Percentiles rank a stretch among this genome's conserved stretches.
These are phyloP conservation scores for Balanococcus diminutus DNA, from an alignment of 2,888 invertebrate genomes.

Conservation along the genomic window DNA sequence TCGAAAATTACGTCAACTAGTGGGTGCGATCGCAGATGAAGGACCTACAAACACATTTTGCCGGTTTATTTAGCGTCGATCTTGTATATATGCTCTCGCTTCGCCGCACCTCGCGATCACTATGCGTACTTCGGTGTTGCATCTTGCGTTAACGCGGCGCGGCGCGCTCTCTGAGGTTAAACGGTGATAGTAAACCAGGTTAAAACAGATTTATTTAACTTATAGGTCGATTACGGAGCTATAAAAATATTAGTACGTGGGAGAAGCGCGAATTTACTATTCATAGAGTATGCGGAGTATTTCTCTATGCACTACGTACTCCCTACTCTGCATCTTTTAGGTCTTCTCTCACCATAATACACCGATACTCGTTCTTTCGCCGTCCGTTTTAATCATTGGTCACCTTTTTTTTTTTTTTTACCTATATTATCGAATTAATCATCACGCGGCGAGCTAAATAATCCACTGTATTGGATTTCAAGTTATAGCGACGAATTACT, in stretches of 20 bases:
- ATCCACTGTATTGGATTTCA: neutral
- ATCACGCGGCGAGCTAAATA: neutral
- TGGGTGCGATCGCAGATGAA: conserved; percentile 47
- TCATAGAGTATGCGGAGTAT: neutral
- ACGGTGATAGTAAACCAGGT: conserved; percentile 55
- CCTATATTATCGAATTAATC: conserved; percentile 7
- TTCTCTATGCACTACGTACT: neutral
- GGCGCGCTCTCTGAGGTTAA: conserved; percentile 39
- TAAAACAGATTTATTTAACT: conserved; percentile 54
- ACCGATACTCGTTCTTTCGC: neutral
- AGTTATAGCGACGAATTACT: neutral
- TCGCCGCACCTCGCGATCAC: conserved; percentile 13
- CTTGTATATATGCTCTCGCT: conserved; percentile 5
- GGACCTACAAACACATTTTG: conserved; percentile 54
- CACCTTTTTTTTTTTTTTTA: neutral
- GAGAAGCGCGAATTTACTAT: conserved; percentile 38
- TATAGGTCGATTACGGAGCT: conserved; percentile 51
- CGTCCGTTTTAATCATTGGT: neutral
- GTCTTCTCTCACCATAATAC: neutral
- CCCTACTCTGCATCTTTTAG: neutral
- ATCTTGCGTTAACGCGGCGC: conserved; percentile 41
- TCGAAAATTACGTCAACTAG: conserved; percentile 35
- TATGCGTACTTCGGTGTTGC: neutral
- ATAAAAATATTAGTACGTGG: conserved; percentile 45
- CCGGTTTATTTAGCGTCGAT: conserved; percentile 49